A percentile compares a stretch with the other conserved stretches of the same genome.
phyloP scores from a whole-genome alignment of 2,113 vertebrate genomes.

The Elgaria multicarinata region DNA sequence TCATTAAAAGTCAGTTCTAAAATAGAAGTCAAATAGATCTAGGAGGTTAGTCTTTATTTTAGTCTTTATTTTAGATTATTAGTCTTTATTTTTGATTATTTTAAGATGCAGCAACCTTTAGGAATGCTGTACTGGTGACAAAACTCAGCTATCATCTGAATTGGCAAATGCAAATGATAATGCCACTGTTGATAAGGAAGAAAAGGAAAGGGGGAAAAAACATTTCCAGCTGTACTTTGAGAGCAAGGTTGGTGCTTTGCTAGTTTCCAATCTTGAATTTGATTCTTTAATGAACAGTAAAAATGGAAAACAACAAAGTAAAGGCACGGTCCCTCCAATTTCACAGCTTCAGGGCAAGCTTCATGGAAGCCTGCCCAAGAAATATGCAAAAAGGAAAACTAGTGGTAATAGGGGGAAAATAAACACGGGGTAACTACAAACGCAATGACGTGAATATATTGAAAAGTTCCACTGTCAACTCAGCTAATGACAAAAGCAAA shows the following conservation, averaged over 20 bases:
- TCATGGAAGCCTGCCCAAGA: conserved; percentile 57
- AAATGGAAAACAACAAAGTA: conserved; percentile 70
- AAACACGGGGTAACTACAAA: conserved; percentile 46
- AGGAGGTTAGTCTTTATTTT: conserved; percentile 29
- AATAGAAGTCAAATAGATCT: conserved; percentile 38
- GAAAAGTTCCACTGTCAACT: conserved; percentile 32
- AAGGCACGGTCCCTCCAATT: conserved; percentile 63
- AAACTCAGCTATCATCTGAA: conserved; percentile 45
- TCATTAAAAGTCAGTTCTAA: background rate
- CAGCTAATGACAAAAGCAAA: conserved; percentile 51
- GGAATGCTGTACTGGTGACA: background rate
- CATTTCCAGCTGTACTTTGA: conserved; percentile 58
- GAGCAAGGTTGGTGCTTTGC: conserved; percentile 59
- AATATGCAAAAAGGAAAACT: conserved; percentile 60
- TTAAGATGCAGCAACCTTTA: conserved; percentile 15
- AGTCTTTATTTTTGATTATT: conserved; percentile 29
- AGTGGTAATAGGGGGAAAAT: conserved; percentile 43
- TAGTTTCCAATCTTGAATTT: conserved; percentile 49
- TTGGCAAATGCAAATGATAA: conserved; percentile 26
- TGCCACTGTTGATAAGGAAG: conserved; percentile 4
- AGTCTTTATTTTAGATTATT: conserved; percentile 29
- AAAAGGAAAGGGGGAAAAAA: conserved; percentile 1
- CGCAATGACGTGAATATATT: conserved; percentile 45
- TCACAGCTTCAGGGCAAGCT: conserved; percentile 68
- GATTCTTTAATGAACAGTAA: conserved; percentile 65